Percentiles rank a stretch among this genome's conserved stretches.
These are phyloP conservation scores for Hylaeus anthracinus DNA, from an alignment of 1,140 invertebrate genomes.

Conservation along the genomic window DNA sequence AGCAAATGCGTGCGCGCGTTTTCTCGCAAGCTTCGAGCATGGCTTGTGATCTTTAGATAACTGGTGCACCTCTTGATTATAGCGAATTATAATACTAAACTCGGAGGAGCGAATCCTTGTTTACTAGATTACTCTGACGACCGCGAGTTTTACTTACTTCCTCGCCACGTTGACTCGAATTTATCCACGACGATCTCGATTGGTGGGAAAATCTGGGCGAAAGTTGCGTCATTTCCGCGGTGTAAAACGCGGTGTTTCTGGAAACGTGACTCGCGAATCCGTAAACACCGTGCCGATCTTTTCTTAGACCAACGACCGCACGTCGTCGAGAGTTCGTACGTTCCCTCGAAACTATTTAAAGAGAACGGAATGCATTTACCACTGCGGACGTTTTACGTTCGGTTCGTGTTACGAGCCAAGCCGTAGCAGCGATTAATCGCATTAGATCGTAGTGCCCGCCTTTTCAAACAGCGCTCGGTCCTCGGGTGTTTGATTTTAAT, in stretches of 20 bases:
- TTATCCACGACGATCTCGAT: neutral
- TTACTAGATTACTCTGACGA: no score
- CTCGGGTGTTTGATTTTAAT: neutral
- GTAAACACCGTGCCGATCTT: slow-evolving; percentile 41
- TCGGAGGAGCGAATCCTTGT: no score
- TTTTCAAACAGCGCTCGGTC: neutral
- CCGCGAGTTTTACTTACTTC: no score
- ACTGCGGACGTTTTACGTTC: slow-evolving; percentile 25
- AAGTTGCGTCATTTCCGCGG: slow-evolving; percentile 40
- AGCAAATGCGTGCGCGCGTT: slow-evolving; percentile 36
- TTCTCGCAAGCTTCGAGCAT: neutral
- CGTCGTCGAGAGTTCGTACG: neutral
- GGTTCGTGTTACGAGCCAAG: slow-evolving; percentile 38
- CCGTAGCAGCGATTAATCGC: slow-evolving; percentile 32
- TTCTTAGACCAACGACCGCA: slow-evolving; percentile 26
- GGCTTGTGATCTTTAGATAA: neutral
- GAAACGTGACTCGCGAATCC: slow-evolving; percentile 15
- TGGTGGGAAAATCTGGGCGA: neutral
- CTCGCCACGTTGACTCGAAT: no score
- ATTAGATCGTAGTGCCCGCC: slow-evolving; percentile 7
- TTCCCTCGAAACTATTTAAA: slow-evolving; percentile 43
- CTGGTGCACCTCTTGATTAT: no score
- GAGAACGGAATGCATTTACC: slow-evolving; percentile 53
- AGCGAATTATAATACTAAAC: no score
- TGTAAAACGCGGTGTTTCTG: slow-evolving; percentile 20